Evolutionary conservation across 2,797 vertebrate species (phyloP).

Genomic region (Scleropages formosus): DNA sequence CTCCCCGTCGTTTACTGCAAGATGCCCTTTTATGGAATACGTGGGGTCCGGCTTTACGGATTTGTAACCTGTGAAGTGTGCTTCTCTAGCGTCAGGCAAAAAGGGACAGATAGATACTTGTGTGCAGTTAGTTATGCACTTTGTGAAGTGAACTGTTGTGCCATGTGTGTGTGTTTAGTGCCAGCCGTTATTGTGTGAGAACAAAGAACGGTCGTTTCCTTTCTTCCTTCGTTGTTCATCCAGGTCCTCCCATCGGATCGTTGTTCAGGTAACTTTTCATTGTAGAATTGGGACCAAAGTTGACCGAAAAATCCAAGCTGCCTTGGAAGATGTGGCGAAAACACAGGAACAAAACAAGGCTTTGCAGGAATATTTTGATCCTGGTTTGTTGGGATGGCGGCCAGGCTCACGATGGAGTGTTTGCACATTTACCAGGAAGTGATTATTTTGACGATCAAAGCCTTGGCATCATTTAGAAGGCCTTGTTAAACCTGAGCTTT

Average conservation of each 20-base stretch:
- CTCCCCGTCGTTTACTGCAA: no score
- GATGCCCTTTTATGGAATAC: no score
- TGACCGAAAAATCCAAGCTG: constrained; percentile 4
- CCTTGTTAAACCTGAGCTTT: constrained; percentile 40
- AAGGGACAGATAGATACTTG: no score
- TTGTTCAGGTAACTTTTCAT: background rate
- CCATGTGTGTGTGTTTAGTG: no score
- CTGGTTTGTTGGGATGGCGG: constrained; percentile 31
- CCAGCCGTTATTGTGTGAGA: no score
- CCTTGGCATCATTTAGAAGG: constrained; percentile 47
- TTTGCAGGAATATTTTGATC: constrained; percentile 19
- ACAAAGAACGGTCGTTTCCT: no score
- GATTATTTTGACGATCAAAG: constrained; percentile 57
- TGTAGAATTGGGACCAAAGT: background rate
- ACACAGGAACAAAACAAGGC: background rate
- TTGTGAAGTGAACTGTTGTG: no score
- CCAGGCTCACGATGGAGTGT: constrained; percentile 39
- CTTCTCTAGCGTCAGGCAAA: no score
- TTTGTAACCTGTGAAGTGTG: no score
- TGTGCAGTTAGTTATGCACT: no score
- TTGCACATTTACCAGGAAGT: constrained; percentile 49
- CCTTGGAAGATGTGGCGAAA: background rate
- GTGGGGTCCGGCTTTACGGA: no score
- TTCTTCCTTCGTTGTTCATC: background rate
- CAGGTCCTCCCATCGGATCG: background rate